These are phyloP conservation scores for Altica lythri DNA, from an alignment of 2,888 invertebrate genomes.

Conservation along the genomic window DNA sequence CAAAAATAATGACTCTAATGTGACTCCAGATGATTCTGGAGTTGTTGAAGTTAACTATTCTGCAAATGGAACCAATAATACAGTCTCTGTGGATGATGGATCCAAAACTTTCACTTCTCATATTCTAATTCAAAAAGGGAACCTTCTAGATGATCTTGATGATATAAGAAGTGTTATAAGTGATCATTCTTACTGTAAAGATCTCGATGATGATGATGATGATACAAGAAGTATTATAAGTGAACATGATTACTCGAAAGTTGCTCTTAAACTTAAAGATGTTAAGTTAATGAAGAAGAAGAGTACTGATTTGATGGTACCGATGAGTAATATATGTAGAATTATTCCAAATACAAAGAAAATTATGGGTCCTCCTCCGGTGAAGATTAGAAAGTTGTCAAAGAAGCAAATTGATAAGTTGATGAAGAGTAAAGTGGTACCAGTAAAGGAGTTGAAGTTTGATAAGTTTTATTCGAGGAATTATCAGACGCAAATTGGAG, in stretches of 20 bases:
- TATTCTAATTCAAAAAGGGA: too few relatives aligned
- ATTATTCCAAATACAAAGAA: slow-evolving; percentile 13
- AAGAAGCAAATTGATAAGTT: slow-evolving; percentile 38
- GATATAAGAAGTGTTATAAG: neutral
- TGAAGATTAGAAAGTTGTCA: slow-evolving; percentile 40
- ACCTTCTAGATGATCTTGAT: too few relatives aligned
- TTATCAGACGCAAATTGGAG: slow-evolving; percentile 42
- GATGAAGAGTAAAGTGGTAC: slow-evolving; percentile 30
- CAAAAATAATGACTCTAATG: too few relatives aligned
- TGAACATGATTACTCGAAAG: slow-evolving; percentile 33
- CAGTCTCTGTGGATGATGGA: too few relatives aligned
- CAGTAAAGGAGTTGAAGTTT: slow-evolving; percentile 38
- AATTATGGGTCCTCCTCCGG: slow-evolving; percentile 22
- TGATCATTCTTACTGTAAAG: neutral
- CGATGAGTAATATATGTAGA: slow-evolving; percentile 13
- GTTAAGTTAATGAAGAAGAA: slow-evolving; percentile 3
- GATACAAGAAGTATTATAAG: slow-evolving; percentile 30
- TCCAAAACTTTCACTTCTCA: too few relatives aligned
- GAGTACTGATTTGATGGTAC: slow-evolving; percentile 1
- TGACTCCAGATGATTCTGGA: too few relatives aligned
- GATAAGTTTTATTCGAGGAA: slow-evolving; percentile 43
- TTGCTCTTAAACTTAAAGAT: slow-evolving; percentile 12
- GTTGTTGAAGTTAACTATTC: too few relatives aligned
- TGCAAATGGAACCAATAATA: too few relatives aligned
- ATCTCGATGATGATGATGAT: slow-evolving; percentile 24